phyloP scores from a whole-genome alignment of 2,888 invertebrate species.

The Drosophila rellima region DNA sequence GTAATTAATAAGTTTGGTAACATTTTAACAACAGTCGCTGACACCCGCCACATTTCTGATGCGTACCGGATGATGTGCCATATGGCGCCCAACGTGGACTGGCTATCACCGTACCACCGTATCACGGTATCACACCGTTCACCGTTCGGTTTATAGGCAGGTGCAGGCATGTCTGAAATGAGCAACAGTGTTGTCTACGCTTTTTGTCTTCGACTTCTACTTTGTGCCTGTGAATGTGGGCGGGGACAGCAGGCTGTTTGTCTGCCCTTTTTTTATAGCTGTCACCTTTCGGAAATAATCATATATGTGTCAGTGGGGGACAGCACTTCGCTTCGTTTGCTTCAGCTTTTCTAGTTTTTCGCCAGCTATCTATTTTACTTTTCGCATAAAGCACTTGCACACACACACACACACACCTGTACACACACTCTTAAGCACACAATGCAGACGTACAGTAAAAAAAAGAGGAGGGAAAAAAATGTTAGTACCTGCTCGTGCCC shows the following conservation, averaged over 20 bases:
- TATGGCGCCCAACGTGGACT: constrained; percentile 41
- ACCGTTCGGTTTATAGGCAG: constrained; percentile 52
- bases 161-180: constrained; percentile 58
- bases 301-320: constrained; percentile 78
- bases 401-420: constrained; percentile 10
- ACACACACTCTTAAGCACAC: constrained; percentile 29
- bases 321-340: constrained; percentile 79
- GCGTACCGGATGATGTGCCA: constrained; percentile 34
- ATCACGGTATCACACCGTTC: constrained; percentile 9
- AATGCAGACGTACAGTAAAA: constrained; percentile 45
- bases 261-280: constrained; percentile 72
- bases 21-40: background rate
- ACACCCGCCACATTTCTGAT: background rate
- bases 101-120: constrained; percentile 8
- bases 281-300: constrained; percentile 83
- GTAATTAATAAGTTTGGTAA: background rate
- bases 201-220: constrained; percentile 62
- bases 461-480: constrained; percentile 39
- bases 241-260: constrained; percentile 41
- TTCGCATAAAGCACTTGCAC: constrained; percentile 74
- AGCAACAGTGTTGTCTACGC: constrained; percentile 71
- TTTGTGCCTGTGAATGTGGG: constrained; percentile 53
- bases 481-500: constrained; percentile 78
- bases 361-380: constrained; percentile 78
- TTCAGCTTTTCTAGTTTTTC: constrained; percentile 77